Percentiles rank a stretch among this genome's conserved stretches.
phyloP scores from a whole-genome alignment of 1,140 invertebrate species.

The Caerostris extrusa region DNA sequence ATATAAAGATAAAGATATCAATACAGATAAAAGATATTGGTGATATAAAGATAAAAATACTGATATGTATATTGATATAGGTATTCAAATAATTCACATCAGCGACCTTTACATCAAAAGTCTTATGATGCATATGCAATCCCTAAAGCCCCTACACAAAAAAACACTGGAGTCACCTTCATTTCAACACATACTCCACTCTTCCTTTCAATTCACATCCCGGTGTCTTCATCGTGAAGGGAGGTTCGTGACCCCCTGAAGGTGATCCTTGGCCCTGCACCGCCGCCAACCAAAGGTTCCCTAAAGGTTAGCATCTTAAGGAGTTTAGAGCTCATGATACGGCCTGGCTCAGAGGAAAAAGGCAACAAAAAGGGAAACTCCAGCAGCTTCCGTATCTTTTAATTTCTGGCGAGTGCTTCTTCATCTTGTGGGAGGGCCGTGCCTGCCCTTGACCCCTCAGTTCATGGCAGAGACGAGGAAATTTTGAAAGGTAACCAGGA shows the following conservation, averaged over 20 bases:
- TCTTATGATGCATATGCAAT: no score
- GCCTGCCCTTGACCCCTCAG: neutral
- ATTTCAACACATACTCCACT: neutral
- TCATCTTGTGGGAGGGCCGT: neutral
- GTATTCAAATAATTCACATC: no score
- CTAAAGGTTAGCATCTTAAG: conserved; percentile 20
- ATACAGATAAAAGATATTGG: no score
- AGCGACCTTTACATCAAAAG: no score
- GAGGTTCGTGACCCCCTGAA: neutral
- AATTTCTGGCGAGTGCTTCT: conserved; percentile 12
- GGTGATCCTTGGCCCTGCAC: neutral
- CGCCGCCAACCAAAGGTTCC: neutral
- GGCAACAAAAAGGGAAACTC: neutral
- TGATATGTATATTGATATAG: no score
- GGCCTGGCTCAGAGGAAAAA: neutral
- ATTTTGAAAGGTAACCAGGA: neutral
- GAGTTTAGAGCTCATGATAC: neutral
- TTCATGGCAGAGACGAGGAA: neutral
- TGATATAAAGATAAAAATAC: no score
- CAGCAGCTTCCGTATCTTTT: conserved; percentile 18
- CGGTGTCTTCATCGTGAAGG: conserved; percentile 6
- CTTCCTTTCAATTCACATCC: neutral
- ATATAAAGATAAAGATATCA: no score
- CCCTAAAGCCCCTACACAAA: no score
- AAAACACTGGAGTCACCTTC: neutral